Evolutionary conservation across 2,888 invertebrate species (phyloP).

Genomic region (Trachelus iudaicus): DNA sequence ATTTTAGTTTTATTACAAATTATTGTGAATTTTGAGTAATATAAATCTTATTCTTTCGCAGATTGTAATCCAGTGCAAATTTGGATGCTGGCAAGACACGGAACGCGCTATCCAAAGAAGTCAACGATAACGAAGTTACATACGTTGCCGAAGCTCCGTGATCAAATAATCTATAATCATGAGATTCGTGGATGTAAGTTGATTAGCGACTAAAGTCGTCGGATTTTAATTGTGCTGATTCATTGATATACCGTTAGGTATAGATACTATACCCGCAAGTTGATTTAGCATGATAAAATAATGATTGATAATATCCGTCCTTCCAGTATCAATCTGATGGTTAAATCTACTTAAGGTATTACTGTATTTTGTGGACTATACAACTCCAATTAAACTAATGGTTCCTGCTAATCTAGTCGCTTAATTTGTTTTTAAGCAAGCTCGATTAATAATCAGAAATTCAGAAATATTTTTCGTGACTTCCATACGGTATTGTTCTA

Average conservation of each 20-base stretch:
- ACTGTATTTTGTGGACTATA: background rate
- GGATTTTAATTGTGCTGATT: no score
- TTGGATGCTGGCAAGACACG: slow-evolving; percentile 79
- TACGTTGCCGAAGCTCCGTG: slow-evolving; percentile 70
- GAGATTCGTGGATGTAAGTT: slow-evolving; percentile 68
- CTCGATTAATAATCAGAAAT: background rate
- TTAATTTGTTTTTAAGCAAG: background rate
- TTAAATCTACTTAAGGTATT: background rate
- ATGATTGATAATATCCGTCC: background rate
- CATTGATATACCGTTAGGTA: no score
- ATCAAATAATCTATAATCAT: slow-evolving; percentile 76
- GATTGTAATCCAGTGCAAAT: slow-evolving; percentile 79
- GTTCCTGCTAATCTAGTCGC: background rate
- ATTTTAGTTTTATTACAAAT: background rate
- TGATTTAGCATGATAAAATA: background rate
- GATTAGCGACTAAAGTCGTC: no score
- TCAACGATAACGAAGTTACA: slow-evolving; percentile 69
- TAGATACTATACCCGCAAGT: no score
- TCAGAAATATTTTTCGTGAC: background rate
- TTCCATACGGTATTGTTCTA: background rate
- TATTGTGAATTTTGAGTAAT: no score
- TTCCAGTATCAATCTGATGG: background rate
- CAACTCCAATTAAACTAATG: background rate
- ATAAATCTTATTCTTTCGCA: slow-evolving; percentile 58
- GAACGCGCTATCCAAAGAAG: slow-evolving; percentile 74